Base-by-base conservation (phyloP, 2,113 vertebrate species). In the Heterochromis multidens region DNA sequence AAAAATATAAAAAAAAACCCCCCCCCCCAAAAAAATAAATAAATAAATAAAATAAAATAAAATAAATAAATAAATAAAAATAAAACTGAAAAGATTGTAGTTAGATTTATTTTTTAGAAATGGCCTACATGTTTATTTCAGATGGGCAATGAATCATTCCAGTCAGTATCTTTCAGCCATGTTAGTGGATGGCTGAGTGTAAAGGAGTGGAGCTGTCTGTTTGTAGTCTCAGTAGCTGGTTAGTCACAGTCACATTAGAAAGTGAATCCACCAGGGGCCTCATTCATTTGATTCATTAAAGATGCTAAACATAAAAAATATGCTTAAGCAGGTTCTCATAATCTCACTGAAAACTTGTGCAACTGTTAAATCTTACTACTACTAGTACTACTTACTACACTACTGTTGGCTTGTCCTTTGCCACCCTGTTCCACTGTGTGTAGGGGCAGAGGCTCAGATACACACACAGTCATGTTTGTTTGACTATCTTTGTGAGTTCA, bases 261-360 rank as follows among this genome's bases (percentile, higher is more conserved):
- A 31, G 2, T 19, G 27, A 61, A 2, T 10, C 43, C 5, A 46
- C 4, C 31, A 17, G 35, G 35, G 7, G 35, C 35, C 37, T 57
- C 6, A 25, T 57, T 25, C 56, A 12, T 62, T 6, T 37, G 33
- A 35, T 37, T 7, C 33, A n/a, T 37, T 63, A 63, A 33, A 21
- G 31, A 13, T 63, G 12, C 31, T n/a, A 19, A 63, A 37, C 11
- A 37, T 49, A 62, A 21, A 54, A n/a, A 31, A n/a, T 21, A n/a
- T 7, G 33, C 33, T 63, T n/a, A 37, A 37, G 49, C 43, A 72
- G 67, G 65, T 27, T 46, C 3, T 0, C 14, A 0, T 27, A 70
- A 43, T 72, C 25, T 25, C 40, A 21, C 16, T 49, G 43, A 10
- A 25, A 72, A 3, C 16, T 3, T 0, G 6, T 13, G 67, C 9